phyloP scores from a whole-genome alignment of 2,113 vertebrate species.

The Prunella himalayana region DNA sequence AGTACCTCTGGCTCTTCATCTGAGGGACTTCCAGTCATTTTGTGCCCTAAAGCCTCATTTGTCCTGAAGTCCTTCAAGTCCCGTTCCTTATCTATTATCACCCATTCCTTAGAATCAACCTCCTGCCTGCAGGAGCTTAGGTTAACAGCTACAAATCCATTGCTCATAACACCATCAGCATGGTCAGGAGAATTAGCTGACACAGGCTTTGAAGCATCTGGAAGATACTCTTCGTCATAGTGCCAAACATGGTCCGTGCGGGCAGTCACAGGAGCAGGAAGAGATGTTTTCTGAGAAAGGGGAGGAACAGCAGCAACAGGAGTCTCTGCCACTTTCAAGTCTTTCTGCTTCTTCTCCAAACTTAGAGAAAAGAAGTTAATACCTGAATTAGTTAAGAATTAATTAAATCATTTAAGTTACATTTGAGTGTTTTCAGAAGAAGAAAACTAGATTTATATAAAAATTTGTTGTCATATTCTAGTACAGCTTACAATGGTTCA shows the following conservation, averaged over 20 bases:
- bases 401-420: neutral
- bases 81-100: conserved; percentile 90
- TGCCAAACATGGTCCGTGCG: conserved; percentile 85
- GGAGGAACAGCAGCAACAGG: conserved; percentile 60
- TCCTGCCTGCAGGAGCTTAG: conserved; percentile 91
- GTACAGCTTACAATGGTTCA: neutral
- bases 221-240: conserved; percentile 90
- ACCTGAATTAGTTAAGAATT: neutral
- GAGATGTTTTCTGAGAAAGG: conserved; percentile 67
- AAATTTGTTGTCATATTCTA: neutral
- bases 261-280: conserved; percentile 51
- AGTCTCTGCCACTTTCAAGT: conserved; percentile 66
- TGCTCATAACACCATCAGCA: conserved; percentile 83
- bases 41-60: conserved; percentile 80
- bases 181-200: conserved; percentile 87
- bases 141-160: conserved; percentile 92
- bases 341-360: conserved; percentile 79
- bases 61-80: conserved; percentile 80
- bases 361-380: conserved; percentile 69
- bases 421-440: neutral
- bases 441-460: neutral
- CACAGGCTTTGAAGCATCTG: conserved; percentile 81
- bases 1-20: conserved; percentile 91
- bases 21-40: conserved; percentile 84
- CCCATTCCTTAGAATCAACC: conserved; percentile 93